Base-by-base conservation (phyloP, 1,140 invertebrate species). In the Saccostrea cuccullata region DNA sequence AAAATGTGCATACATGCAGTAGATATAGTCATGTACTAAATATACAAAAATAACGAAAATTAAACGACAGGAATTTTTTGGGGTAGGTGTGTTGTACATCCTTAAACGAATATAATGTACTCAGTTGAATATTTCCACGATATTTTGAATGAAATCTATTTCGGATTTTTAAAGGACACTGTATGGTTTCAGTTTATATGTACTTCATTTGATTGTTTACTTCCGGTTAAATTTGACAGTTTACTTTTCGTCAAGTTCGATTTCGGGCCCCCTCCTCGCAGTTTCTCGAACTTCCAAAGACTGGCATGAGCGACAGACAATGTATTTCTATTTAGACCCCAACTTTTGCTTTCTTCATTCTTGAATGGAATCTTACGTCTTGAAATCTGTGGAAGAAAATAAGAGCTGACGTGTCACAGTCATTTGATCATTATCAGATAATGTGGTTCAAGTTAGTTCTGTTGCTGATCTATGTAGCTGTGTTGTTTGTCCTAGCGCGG, bases 401-500 rank as follows among this genome's bases (percentile, higher is more conserved):
- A 13, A 55, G 6, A 55, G 82, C 23, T 83, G 82, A 83, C 82
- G 82, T 83, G 82, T 83, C 82, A 83, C 17, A 73, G 23, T 55
- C 23, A 30, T 77, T 83, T 83, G 47, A 83, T 26, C 15, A 55
- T 5, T 77, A 36, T 67, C 23, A 47, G 12, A 47, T 82, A 0
- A 95, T 95, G 95, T 95, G 95, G 94, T 77, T 94, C 40, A 95
- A 94, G 87, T 26, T 95, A 15, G 86, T 94, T 70, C 89, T 96
- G 12, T 89, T 95, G 83, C 67, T 94, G 36, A 88, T 94, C 15
- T 95, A 95, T 89, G 89, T 95, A 1, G 56, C 92, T 5, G 90
- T 95, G 11, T 88, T 96, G 20, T 95, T 96, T 89, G 70, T 95
- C 47, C 64, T 95, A 20, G 93, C 95, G 30, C 93, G 95, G 2